Conservation (phyloP, 35 echinoderm and acorn worm species). For the Apostichopus californicus region DNA sequence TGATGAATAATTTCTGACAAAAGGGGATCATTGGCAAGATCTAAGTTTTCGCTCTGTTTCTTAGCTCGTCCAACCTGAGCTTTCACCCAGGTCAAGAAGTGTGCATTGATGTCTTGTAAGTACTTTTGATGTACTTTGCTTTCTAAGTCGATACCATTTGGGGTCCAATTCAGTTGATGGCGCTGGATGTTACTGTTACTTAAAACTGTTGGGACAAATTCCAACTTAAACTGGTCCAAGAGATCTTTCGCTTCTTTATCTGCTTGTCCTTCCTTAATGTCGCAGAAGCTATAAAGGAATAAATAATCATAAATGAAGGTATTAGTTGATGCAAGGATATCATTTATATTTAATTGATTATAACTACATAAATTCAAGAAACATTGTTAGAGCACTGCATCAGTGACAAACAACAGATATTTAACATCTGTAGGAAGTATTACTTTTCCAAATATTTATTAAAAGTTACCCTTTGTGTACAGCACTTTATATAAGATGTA, state of each 20-base stretch:
- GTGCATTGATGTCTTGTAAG: slow-evolving; percentile 58
- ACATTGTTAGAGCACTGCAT: too few relatives aligned
- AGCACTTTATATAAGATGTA: too few relatives aligned
- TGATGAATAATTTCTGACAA: slow-evolving; percentile 79
- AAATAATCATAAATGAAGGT: too few relatives aligned
- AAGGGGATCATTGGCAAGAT: slow-evolving; percentile 68
- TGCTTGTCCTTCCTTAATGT: slow-evolving; percentile 48
- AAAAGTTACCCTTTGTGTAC: too few relatives aligned
- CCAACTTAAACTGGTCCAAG: slow-evolving; percentile 70
- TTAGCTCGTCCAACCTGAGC: slow-evolving; percentile 54
- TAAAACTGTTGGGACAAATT: slow-evolving; percentile 67
- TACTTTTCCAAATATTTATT: too few relatives aligned
- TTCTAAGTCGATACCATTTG: slow-evolving; percentile 52
- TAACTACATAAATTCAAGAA: too few relatives aligned
- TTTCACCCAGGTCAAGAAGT: slow-evolving; percentile 76
- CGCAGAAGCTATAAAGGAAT: slow-evolving; percentile 59
- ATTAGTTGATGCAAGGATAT: too few relatives aligned
- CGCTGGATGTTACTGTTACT: slow-evolving; percentile 65
- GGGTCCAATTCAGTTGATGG: slow-evolving; percentile 71
- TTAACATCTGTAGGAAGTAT: too few relatives aligned
- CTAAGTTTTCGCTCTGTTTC: slow-evolving; percentile 24
- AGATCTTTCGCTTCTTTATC: slow-evolving; percentile 66
- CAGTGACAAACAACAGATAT: too few relatives aligned
- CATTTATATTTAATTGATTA: too few relatives aligned
- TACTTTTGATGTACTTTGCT: slow-evolving; percentile 68